phyloP scores from a whole-genome alignment of 2,113 vertebrate genomes.

The Progne subis region DNA sequence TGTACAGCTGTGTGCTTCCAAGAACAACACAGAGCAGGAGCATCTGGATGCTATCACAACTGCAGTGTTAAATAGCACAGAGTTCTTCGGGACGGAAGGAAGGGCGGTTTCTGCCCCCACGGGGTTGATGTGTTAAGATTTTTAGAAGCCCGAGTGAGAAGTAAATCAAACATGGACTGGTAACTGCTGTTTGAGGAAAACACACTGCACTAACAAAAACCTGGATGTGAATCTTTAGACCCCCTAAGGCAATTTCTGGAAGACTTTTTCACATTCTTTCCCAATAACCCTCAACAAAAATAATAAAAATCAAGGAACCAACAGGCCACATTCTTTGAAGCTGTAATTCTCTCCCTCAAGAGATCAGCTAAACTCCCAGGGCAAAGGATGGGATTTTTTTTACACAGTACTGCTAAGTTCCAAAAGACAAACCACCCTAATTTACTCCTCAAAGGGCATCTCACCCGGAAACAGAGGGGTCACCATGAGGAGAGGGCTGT shows the following conservation, averaged over 20 bases:
- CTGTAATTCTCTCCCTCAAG: neutral
- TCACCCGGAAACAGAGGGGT: neutral
- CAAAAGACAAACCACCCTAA: neutral
- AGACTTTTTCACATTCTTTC: neutral
- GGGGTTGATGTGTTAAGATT: neutral
- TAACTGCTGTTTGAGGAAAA: neutral
- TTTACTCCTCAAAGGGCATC: neutral
- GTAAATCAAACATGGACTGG: neutral
- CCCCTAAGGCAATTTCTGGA: neutral
- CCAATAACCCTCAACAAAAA: neutral
- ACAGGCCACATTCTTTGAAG: neutral
- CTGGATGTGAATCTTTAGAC: neutral
- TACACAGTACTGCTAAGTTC: slow-evolving; percentile 77
- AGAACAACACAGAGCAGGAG: neutral
- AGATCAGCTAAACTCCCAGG: neutral
- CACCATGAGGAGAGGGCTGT: neutral
- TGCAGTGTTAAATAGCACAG: neutral
- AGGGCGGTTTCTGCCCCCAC: fast-evolving
- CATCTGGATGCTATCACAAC: neutral
- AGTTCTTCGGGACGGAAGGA: neutral
- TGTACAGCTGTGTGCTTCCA: fast-evolving
- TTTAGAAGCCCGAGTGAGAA: neutral
- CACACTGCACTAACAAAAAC: neutral
- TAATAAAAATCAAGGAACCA: neutral
- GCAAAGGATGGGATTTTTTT: neutral